A percentile compares a stretch with the other conserved stretches of the same genome.
Evolutionary conservation across 1,140 invertebrate genomes (phyloP).

Genomic region (Pseudobourletiella spinata): DNA sequence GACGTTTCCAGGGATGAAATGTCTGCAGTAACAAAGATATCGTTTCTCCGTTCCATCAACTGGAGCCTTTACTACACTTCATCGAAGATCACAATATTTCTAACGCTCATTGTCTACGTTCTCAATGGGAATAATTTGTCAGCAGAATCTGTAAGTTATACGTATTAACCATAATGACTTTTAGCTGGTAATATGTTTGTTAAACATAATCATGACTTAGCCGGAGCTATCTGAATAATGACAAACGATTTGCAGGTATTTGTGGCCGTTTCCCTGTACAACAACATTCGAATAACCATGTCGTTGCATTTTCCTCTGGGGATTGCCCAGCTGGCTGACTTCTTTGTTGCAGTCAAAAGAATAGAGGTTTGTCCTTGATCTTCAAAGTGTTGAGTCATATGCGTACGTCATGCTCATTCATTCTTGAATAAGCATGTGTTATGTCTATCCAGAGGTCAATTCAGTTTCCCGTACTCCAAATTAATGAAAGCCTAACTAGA

Average conservation of each 20-base stretch:
- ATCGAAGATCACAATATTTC: slow-evolving; percentile 45
- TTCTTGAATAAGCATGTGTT: no score
- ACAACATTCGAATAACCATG: slow-evolving; percentile 43
- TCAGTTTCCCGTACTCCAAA: no score
- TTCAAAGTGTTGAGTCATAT: no score
- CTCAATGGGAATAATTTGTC: slow-evolving; percentile 40
- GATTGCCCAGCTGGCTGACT: slow-evolving; percentile 38
- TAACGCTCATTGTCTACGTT: slow-evolving; percentile 43
- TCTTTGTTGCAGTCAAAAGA: slow-evolving; percentile 19
- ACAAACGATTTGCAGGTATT: slow-evolving; percentile 39
- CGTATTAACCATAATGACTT: no score
- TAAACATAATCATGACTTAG: no score
- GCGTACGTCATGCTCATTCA: no score
- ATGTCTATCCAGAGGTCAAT: no score
- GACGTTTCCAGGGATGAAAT: slow-evolving; percentile 41
- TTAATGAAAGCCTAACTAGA: no score
- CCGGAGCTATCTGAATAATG: neutral
- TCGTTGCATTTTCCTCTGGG: slow-evolving; percentile 46
- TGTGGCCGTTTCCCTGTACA: slow-evolving; percentile 44
- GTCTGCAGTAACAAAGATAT: slow-evolving; percentile 40
- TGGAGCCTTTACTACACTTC: slow-evolving; percentile 39
- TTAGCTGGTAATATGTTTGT: no score
- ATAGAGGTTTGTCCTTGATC: no score
- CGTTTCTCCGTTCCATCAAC: slow-evolving; percentile 43
- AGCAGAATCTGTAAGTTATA: slow-evolving; percentile 39